Evolutionary conservation across 2,113 vertebrate species (phyloP).

Genomic region (Petaurus breviceps): DNA sequence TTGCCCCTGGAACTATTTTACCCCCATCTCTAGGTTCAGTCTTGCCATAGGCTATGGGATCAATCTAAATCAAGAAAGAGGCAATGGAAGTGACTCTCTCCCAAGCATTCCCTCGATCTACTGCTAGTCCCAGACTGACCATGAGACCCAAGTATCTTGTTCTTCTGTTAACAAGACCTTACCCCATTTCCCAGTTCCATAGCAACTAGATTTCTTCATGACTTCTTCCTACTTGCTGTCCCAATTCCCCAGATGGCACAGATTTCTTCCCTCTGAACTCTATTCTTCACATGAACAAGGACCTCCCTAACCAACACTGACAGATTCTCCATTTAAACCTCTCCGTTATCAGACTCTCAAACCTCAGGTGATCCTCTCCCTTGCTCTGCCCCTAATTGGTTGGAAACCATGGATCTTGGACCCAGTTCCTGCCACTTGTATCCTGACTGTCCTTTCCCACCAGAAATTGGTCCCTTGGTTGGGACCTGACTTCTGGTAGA

Average conservation of each 20-base stretch:
- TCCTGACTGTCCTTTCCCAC: neutral
- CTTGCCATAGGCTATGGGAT: neutral
- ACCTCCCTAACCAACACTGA: neutral
- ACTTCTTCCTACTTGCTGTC: neutral
- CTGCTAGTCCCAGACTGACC: neutral
- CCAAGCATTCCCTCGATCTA: neutral
- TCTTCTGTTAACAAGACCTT: neutral
- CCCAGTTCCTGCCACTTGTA: neutral
- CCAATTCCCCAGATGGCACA: conserved; percentile 39
- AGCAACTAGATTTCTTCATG: neutral
- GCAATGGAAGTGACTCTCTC: neutral
- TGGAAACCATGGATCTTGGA: neutral
- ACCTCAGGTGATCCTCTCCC: neutral
- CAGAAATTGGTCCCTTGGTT: neutral
- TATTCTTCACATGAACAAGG: conserved; percentile 7
- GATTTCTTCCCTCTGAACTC: conserved; percentile 71
- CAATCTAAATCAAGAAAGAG: neutral
- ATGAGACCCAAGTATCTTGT: neutral
- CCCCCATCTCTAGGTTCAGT: neutral
- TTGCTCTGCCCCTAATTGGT: neutral
- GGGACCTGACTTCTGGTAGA: neutral
- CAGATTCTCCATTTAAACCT: neutral
- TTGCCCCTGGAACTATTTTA: neutral
- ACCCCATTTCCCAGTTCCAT: neutral
- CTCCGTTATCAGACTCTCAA: neutral